Evolutionary conservation across 2,888 invertebrate genomes (phyloP), one percentile per base, ranked within the genome.

Genomic region (Ophion ellenae): DNA sequence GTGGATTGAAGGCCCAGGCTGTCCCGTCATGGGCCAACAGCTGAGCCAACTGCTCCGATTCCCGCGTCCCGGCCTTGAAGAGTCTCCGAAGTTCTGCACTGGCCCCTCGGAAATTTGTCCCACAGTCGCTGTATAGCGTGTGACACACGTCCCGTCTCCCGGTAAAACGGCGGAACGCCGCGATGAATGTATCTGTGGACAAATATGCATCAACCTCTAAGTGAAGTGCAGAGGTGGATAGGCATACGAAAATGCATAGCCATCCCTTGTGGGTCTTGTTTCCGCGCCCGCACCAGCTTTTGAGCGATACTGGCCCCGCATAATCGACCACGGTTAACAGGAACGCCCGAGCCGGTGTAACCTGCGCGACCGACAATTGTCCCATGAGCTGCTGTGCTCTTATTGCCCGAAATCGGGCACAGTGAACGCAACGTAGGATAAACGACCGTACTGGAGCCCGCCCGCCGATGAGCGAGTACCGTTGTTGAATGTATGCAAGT

Each of bases 161-260:
- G 2, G 86, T 79, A 45, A 90, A 90, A 10, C 89, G 81, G 57
- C 85, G 76, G 28, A 87, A 84, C 5, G 88, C 87, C 1, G 85
- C 85, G 1, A 90, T n/a, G 59, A 90, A 90, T 1, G 83, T 81
- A 2, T 86, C 87, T 2, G 88, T 2, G 81, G 6, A 86, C 67
- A 3, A 11, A 63, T 87, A 87, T 1, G 83, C 84, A 0, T 88
- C 89, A 11, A 88, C 36, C 53, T 90, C 90, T 5, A 90, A 63
- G 57, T 90, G 64, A 1, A 64, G 5, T 2, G 90, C 90, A 2
- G 85, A 87, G 0, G 88, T 87, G 0, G 86, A 14, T 88, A n/a
- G 10, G 28, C 32, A 64, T 24, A 64, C 64, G 5, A 64, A 64
- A 14, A 64, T 32, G 28, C 71, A 79, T 14, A 90, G 64, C 63